Evolutionary conservation across 2,113 vertebrate genomes (phyloP).

Genomic region (Parus major): DNA sequence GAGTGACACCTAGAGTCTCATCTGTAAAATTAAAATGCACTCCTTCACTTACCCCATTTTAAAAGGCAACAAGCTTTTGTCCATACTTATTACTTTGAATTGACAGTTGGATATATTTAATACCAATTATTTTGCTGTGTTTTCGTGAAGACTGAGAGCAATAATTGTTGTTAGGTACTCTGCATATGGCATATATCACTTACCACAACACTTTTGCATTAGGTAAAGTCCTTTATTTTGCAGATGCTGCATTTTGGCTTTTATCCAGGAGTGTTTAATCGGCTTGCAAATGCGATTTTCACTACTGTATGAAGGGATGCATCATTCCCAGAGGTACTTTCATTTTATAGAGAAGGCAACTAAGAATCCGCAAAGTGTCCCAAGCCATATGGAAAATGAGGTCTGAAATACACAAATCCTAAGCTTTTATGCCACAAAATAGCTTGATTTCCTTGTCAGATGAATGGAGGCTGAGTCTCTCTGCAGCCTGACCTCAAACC

Average conservation of each 20-base stretch:
- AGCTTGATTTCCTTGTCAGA: neutral
- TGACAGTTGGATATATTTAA: neutral
- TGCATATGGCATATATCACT: neutral
- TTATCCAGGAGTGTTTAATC: neutral
- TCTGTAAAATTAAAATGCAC: slow-evolving; percentile 2
- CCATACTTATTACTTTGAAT: neutral
- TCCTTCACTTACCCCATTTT: neutral
- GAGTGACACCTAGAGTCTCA: slow-evolving; percentile 62
- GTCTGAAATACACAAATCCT: neutral
- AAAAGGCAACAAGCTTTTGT: neutral
- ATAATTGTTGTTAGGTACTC: neutral
- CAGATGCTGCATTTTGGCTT: neutral
- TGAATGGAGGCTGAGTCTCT: neutral
- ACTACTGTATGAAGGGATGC: neutral
- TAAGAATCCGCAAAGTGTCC: fast-evolving
- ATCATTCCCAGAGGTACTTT: neutral
- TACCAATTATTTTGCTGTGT: neutral
- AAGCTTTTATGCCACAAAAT: neutral
- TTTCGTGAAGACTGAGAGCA: neutral
- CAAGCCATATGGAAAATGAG: neutral
- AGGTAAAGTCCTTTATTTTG: neutral
- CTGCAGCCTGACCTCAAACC: neutral
- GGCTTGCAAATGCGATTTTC: neutral
- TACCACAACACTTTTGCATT: neutral
- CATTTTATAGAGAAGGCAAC: neutral